phyloP scores from a whole-genome alignment of 2,113 vertebrate species.

The Archocentrus centrarchus region DNA sequence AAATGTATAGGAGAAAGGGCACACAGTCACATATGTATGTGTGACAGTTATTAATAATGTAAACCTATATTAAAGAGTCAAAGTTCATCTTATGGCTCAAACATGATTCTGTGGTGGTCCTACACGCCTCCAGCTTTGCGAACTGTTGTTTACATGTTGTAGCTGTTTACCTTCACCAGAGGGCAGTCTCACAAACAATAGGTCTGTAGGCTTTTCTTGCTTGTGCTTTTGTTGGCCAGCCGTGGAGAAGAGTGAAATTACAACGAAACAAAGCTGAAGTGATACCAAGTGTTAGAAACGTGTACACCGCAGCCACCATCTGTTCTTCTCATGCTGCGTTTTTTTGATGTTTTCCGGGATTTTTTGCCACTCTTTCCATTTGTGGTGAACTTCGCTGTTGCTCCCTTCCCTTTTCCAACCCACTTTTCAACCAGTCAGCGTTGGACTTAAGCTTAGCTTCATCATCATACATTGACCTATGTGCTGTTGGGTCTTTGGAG shows the following conservation, averaged over 20 bases:
- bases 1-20: background rate
- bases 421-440: background rate
- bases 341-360: background rate
- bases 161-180: background rate
- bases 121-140: background rate
- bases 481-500: too few species aligned
- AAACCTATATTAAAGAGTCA: background rate
- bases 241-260: background rate
- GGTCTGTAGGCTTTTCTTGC: background rate
- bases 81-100: too few species aligned
- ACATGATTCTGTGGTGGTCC: background rate
- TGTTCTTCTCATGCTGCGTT: background rate
- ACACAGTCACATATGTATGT: background rate
- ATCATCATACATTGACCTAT: too few species aligned
- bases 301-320: background rate
- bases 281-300: background rate
- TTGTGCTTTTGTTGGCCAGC: background rate
- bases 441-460: too few species aligned
- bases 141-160: background rate
- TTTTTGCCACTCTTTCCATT: background rate
- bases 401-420: background rate
- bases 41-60: background rate
- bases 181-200: background rate
- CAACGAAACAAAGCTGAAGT: background rate
- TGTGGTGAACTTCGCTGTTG: background rate